phyloP scores from a whole-genome alignment of 2,113 vertebrate genomes.

The Engraulis encrasicolus region DNA sequence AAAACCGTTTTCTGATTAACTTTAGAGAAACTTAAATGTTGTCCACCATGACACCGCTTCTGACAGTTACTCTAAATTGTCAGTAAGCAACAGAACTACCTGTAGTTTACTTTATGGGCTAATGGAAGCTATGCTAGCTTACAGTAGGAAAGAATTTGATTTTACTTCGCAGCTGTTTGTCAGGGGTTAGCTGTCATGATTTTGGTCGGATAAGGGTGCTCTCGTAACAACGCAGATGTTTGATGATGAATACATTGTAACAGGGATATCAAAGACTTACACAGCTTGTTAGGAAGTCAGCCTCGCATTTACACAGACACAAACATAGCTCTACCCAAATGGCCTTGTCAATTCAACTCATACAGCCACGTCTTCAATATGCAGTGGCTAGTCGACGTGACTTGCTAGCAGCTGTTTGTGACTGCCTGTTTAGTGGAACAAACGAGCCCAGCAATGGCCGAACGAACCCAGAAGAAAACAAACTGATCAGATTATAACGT shows the following conservation, averaged over 20 bases:
- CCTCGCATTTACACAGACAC: neutral
- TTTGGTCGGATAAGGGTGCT: neutral
- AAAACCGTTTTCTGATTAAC: neutral
- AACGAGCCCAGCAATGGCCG: neutral
- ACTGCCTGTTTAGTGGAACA: neutral
- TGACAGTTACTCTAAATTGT: neutral
- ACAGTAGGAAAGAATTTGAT: neutral
- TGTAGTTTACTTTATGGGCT: neutral
- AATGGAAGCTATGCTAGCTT: neutral
- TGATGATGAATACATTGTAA: neutral
- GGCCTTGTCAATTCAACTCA: neutral
- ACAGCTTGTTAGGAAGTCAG: neutral
- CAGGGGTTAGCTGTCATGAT: neutral
- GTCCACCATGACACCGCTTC: neutral
- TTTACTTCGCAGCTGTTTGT: neutral
- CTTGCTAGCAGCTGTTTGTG: constrained; percentile 30
- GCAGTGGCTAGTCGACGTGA: neutral
- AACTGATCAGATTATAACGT: neutral
- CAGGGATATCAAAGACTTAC: neutral
- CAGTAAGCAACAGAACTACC: neutral
- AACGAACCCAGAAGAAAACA: neutral
- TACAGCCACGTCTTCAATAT: constrained; percentile 38
- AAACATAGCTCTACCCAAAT: neutral
- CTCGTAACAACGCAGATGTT: neutral
- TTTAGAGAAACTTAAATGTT: neutral